phyloP scores from a whole-genome alignment of 2,888 invertebrate genomes.

The Pachycephus smyrnensis region DNA sequence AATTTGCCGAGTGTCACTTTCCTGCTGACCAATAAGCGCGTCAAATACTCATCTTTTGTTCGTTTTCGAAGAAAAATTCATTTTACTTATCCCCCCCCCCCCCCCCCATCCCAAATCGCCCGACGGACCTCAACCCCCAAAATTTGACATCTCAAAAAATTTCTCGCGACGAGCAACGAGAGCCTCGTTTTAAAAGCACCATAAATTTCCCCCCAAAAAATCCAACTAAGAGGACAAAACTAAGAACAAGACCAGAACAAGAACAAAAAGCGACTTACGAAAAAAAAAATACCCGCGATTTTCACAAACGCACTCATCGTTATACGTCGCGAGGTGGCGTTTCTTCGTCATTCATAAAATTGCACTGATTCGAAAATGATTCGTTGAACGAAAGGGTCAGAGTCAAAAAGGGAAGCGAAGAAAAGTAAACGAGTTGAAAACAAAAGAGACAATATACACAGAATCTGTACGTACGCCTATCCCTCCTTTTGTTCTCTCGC shows the following conservation, averaged over 20 bases:
- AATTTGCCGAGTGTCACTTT: too few species aligned
- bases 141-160: neutral
- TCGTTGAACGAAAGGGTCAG: neutral
- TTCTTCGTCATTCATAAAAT: neutral
- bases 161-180: neutral
- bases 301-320: neutral
- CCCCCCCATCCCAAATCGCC: neutral
- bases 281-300: neutral
- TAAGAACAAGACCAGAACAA: neutral
- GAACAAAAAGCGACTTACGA: neutral
- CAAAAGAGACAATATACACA: neutral
- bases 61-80: too few species aligned
- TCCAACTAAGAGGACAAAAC: neutral
- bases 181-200: too few species aligned
- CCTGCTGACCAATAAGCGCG: too few species aligned
- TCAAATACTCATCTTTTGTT: too few species aligned
- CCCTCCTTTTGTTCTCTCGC: neutral
- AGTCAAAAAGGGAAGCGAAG: neutral
- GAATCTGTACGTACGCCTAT: neutral
- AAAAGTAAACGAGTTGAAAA: neutral
- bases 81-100: too few species aligned
- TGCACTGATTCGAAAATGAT: neutral
- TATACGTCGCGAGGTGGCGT: neutral
- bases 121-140: neutral
- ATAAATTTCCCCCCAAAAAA: neutral